A percentile compares a stretch with the other conserved stretches of the same genome.
phyloP scores from a whole-genome alignment of 2,797 vertebrate genomes.

The Phalanger gymnotis region DNA sequence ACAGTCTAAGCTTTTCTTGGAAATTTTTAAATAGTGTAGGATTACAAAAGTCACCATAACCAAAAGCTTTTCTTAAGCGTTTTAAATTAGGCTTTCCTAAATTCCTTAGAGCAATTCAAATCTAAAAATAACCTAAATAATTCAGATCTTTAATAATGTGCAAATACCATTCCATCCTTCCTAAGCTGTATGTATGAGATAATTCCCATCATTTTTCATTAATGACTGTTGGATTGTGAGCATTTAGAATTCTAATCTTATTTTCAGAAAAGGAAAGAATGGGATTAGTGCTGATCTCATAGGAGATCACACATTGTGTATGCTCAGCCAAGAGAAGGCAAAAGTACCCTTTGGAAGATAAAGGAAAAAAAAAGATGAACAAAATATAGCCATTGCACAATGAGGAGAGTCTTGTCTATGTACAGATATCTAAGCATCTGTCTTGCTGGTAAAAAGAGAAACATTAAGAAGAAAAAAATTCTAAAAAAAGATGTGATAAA shows the following conservation, averaged over 20 bases:
- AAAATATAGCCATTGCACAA: neutral
- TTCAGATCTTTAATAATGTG: conserved; percentile 70
- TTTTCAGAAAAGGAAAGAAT: conserved; percentile 65
- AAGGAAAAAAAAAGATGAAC: neutral
- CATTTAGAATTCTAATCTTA: conserved; percentile 74
- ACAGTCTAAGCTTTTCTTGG: neutral
- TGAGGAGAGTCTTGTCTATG: conserved; percentile 20
- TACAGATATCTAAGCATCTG: conserved; percentile 50
- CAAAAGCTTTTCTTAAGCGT: conserved; percentile 58
- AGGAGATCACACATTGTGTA: conserved; percentile 57
- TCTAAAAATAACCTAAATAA: conserved; percentile 73
- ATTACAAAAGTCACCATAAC: conserved; percentile 26
- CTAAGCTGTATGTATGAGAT: conserved; percentile 69
- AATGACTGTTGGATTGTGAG: conserved; percentile 65
- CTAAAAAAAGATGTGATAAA: conserved; percentile 19
- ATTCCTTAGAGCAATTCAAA: conserved; percentile 67
- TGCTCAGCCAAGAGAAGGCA: conserved; percentile 38
- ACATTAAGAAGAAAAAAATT: neutral
- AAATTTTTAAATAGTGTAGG: conserved; percentile 39
- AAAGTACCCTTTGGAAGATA: conserved; percentile 18
- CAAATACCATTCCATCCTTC: conserved; percentile 67
- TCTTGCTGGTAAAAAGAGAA: conserved; percentile 4
- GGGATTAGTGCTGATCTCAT: conserved; percentile 54
- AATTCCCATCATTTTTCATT: conserved; percentile 77
- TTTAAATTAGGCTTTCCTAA: conserved; percentile 62